Evolutionary conservation across 2,888 invertebrate genomes (phyloP), one percentile per base, ranked within the genome.

Genomic region (Latheticus oryzae): DNA sequence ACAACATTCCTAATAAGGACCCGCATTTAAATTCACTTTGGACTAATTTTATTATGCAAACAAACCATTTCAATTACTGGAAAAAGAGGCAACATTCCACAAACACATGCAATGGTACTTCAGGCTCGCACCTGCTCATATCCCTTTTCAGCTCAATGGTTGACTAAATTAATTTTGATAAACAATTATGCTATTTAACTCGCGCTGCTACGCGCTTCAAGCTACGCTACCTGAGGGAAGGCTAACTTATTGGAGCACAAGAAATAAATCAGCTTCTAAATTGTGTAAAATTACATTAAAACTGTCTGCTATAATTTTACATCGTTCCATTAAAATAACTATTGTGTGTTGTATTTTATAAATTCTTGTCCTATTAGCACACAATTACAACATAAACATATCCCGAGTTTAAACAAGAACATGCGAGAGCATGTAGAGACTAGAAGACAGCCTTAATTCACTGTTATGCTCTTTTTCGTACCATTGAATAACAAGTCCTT

Each of bases 21-120:
- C 51, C 51, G 52, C 57, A 58, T 58, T 58, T 58, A 52, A 52
- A 58, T 58, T 52, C 57, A 52, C 57, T 58, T 52, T 58, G 47
- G 57, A 26, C 57, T 58, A 58, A 58, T 52, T 58, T 45, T 45
- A 42, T 58, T 58, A 52, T 52, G 51, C 52, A 58, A 58, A 45
- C 57, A 58, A 52, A 58, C 57, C 51, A 58, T 52, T 58, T 58
- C 52, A 58, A 58, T 58, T 58, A 45, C 45, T 45, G 43, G 26
- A 52, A 48, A 58, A 52, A 52, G 51, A 15, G 51, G 35, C 17
- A 23, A 28, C 45, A 56, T 56, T 42, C 43, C 51, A 42, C 48
- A 48, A 56, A 42, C 38, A 50, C 55, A 55, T 55, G 48, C 55
- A 55, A 38, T 32, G 28, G 26, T 38, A 35, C 38, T 38, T 38